A percentile compares a stretch with the other conserved stretches of the same genome.
These are phyloP conservation scores for Aphelinus atriplicis DNA, from an alignment of 1,140 invertebrate genomes.

Conservation along the genomic window DNA sequence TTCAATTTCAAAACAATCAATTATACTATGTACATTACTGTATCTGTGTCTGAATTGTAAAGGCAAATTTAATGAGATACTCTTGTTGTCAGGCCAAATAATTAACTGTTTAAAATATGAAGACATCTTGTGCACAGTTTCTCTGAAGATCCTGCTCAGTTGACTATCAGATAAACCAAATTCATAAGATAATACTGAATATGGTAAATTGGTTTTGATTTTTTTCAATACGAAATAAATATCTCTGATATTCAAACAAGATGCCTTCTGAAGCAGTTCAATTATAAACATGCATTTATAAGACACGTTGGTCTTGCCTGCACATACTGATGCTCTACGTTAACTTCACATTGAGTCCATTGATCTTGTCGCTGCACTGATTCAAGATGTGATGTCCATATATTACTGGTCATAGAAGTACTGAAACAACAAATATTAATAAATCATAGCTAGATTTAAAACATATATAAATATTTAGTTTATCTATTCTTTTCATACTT, in stretches of 20 bases:
- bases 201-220: slow-evolving; percentile 10
- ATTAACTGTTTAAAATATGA: slow-evolving; percentile 9
- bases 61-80: slow-evolving; percentile 11
- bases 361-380: neutral
- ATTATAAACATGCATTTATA: slow-evolving; percentile 26
- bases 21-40: slow-evolving; percentile 47
- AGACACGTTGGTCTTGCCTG: neutral
- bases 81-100: slow-evolving; percentile 30
- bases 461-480: too few relatives aligned
- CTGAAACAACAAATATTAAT: too few relatives aligned
- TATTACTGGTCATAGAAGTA: too few relatives aligned
- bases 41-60: slow-evolving; percentile 48
- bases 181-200: slow-evolving; percentile 35
- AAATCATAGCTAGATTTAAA: too few relatives aligned
- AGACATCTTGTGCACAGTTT: slow-evolving; percentile 30
- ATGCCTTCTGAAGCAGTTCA: slow-evolving; percentile 9
- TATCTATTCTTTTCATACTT: too few relatives aligned
- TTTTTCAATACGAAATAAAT: slow-evolving; percentile 35
- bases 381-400: too few relatives aligned
- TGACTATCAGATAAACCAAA: slow-evolving; percentile 37
- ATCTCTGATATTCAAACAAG: slow-evolving; percentile 21
- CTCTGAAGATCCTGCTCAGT: slow-evolving; percentile 30
- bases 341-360: neutral
- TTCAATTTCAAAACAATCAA: slow-evolving; percentile 58
- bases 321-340: neutral